Evolutionary conservation across 2,888 invertebrate genomes (phyloP).

Genomic region (Heliconius aoede): DNA sequence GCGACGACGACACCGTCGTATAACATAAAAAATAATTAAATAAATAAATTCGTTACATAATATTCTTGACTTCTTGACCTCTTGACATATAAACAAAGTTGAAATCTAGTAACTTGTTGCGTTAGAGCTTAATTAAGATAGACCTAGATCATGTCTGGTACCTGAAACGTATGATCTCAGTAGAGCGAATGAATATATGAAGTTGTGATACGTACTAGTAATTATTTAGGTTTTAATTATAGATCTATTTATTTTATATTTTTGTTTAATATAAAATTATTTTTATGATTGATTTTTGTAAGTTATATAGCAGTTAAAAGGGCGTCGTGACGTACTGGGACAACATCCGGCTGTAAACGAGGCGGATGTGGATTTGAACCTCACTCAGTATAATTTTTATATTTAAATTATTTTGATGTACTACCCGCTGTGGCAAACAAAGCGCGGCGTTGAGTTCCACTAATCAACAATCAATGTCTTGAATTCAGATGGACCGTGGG

Average conservation of each 20-base stretch:
- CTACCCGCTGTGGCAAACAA: neutral
- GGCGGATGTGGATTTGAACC: too few species aligned
- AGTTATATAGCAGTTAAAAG: too few species aligned
- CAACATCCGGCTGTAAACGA: too few species aligned
- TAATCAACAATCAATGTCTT: neutral
- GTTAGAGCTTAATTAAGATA: conserved; percentile 11
- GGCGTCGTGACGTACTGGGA: neutral
- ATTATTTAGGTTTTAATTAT: neutral
- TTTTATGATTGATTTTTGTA: neutral
- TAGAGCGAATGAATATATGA: neutral
- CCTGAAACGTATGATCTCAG: neutral
- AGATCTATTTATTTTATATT: neutral
- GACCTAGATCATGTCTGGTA: conserved; percentile 1
- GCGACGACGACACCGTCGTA: too few species aligned
- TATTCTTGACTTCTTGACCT: conserved; percentile 15
- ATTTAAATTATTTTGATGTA: too few species aligned
- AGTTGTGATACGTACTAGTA: too few species aligned
- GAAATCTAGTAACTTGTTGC: conserved; percentile 14
- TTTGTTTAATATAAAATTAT: neutral
- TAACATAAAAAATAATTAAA: too few species aligned
- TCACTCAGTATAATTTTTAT: too few species aligned
- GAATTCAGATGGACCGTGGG: neutral
- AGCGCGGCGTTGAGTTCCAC: neutral
- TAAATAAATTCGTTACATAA: neutral
- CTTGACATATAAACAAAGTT: neutral